phyloP scores from a whole-genome alignment of 2,888 invertebrate genomes.

The Schrankia costaestrigalis region DNA sequence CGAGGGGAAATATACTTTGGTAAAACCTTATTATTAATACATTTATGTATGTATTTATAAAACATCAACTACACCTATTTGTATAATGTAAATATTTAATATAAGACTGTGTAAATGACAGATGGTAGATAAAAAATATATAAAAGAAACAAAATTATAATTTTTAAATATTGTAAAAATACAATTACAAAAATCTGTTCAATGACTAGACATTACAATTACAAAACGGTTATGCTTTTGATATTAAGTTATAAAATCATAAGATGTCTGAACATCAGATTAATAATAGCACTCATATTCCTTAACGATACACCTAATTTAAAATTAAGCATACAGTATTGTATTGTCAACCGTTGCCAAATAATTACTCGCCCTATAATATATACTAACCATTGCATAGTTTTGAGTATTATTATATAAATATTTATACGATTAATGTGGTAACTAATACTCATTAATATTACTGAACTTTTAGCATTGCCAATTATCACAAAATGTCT shows the following conservation, averaged over 20 bases:
- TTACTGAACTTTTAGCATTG: conserved; percentile 30
- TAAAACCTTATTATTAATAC: conserved; percentile 27
- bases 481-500: conserved; percentile 60
- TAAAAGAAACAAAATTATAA: conserved; percentile 24
- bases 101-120: conserved; percentile 30
- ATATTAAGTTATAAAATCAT: conserved; percentile 25
- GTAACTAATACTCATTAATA: conserved; percentile 54
- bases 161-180: conserved; percentile 44
- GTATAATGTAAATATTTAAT: conserved; percentile 25
- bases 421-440: conserved; percentile 42
- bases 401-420: conserved; percentile 57
- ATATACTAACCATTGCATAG: conserved; percentile 53
- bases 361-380: conserved; percentile 73
- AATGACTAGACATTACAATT: conserved; percentile 58
- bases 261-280: conserved; percentile 30
- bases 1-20: conserved; percentile 55
- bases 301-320: conserved; percentile 45
- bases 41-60: conserved; percentile 15
- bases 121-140: conserved; percentile 25
- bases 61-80: conserved; percentile 16
- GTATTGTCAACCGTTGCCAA: conserved; percentile 75
- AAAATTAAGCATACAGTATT: conserved; percentile 65
- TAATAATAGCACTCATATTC: conserved; percentile 42
- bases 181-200: conserved; percentile 45
- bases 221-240: conserved; percentile 27